These are phyloP conservation scores for Microctonus hyperodae DNA, from an alignment of 2,888 invertebrate genomes.

Conservation along the genomic window DNA sequence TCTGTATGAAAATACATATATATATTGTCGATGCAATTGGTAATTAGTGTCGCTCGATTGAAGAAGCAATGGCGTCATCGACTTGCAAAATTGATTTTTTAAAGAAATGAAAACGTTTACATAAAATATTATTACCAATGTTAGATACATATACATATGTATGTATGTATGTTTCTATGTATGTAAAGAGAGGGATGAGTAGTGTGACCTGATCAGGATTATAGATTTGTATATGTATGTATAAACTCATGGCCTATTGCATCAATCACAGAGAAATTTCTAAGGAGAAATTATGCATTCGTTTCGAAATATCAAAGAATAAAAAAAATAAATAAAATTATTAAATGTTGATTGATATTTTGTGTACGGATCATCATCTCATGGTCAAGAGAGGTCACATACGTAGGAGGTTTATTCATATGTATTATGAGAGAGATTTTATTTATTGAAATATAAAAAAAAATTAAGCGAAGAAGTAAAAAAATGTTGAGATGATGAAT, in stretches of 20 bases:
- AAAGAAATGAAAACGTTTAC: slow-evolving; percentile 12
- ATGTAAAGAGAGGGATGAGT: no score
- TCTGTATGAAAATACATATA: background rate
- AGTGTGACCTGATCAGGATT: slow-evolving; percentile 16
- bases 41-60: slow-evolving; percentile 21
- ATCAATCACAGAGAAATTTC: slow-evolving; percentile 23
- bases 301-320: background rate
- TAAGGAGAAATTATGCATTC: background rate
- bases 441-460: background rate
- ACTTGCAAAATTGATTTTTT: slow-evolving; percentile 15
- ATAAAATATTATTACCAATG: slow-evolving; percentile 13
- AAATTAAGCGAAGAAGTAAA: no score
- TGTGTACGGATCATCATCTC: background rate
- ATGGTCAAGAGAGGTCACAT: background rate
- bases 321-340: background rate
- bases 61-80: slow-evolving; percentile 17
- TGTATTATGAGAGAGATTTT: background rate
- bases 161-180: no score
- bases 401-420: background rate
- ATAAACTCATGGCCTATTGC: slow-evolving; percentile 25
- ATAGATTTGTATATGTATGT: background rate
- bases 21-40: slow-evolving; percentile 12
- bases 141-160: no score
- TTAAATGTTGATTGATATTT: background rate
- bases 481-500: background rate